A percentile compares a stretch with the other conserved stretches of the same genome.
Conservation (phyloP, 2,113 vertebrate genomes). For the Clarias macrocephalus region DNA sequence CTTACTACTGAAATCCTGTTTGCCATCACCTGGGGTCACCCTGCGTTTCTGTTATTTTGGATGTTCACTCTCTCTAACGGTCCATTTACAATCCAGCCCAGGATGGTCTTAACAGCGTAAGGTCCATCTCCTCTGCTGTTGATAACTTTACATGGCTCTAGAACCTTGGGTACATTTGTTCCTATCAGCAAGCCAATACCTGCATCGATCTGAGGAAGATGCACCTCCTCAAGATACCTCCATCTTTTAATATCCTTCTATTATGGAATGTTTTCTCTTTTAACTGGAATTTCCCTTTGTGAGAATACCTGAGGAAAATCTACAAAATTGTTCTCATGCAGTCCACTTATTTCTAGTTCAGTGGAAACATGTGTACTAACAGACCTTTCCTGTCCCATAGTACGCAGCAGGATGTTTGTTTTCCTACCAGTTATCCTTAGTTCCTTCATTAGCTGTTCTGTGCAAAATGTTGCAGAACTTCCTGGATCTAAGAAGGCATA, state of each 20-base stretch:
- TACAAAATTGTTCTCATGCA: too few species aligned
- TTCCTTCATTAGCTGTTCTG: too few species aligned
- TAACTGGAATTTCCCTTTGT: slow-evolving; percentile 11
- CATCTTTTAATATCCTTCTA: slow-evolving; percentile 1
- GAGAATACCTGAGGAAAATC: not conserved
- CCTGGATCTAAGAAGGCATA: too few species aligned
- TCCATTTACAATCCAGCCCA: too few species aligned
- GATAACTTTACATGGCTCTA: slow-evolving; percentile 28
- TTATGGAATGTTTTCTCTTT: not conserved
- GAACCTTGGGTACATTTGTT: slow-evolving; percentile 5
- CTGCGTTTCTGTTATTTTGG: not conserved
- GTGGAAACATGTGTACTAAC: too few species aligned
- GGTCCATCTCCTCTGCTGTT: not conserved
- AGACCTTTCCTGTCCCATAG: too few species aligned
- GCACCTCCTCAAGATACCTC: not conserved
- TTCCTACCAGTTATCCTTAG: too few species aligned
- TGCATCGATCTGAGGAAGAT: slow-evolving; percentile 16
- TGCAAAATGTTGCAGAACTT: too few species aligned
- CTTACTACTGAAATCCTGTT: slow-evolving; percentile 10
- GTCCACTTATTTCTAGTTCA: too few species aligned
- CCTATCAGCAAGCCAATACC: not conserved
- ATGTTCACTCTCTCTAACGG: not conserved
- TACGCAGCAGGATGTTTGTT: too few species aligned
- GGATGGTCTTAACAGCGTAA: slow-evolving; percentile 20
- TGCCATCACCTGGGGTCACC: not conserved